These are phyloP conservation scores for Camponotus vicinus DNA, from an alignment of 1,140 invertebrate genomes.

Conservation along the genomic window DNA sequence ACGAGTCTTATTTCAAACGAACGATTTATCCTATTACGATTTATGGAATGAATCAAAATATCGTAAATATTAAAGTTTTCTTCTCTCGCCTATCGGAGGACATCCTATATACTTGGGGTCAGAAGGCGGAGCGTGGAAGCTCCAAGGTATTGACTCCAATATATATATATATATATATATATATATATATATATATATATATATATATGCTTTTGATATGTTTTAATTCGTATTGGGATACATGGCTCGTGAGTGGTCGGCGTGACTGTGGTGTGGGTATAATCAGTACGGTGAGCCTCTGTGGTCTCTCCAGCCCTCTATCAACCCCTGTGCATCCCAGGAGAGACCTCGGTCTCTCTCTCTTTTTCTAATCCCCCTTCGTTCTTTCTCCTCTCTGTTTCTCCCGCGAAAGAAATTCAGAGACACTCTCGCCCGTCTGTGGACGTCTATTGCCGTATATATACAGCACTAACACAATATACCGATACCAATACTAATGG, in stretches of 20 bases:
- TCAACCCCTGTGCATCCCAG: constrained; percentile 49
- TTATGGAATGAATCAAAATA: neutral
- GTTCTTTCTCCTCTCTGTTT: constrained; percentile 48
- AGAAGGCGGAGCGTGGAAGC: constrained; percentile 48
- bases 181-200: neutral
- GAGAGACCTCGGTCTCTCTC: constrained; percentile 43
- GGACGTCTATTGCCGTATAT: constrained; percentile 1
- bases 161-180: constrained; percentile 31
- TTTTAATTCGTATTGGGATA: constrained; percentile 79
- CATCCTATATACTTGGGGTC: constrained; percentile 28
- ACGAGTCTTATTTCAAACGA: neutral
- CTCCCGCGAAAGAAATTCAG: constrained; percentile 59
- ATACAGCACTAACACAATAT: neutral
- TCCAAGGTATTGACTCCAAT: constrained; percentile 57
- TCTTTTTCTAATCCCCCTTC: constrained; percentile 50
- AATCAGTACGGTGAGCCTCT: constrained; percentile 74
- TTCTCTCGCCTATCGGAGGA: constrained; percentile 19
- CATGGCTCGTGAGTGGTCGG: constrained; percentile 57
- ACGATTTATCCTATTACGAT: neutral
- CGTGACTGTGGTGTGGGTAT: constrained; percentile 58
- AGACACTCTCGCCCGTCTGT: neutral
- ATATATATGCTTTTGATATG: constrained; percentile 69
- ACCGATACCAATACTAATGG: neutral
- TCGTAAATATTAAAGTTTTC: constrained; percentile 53
- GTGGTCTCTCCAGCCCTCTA: constrained; percentile 45